Base-by-base conservation (phyloP, 2,113 vertebrate species). In the Numenius arquata region DNA sequence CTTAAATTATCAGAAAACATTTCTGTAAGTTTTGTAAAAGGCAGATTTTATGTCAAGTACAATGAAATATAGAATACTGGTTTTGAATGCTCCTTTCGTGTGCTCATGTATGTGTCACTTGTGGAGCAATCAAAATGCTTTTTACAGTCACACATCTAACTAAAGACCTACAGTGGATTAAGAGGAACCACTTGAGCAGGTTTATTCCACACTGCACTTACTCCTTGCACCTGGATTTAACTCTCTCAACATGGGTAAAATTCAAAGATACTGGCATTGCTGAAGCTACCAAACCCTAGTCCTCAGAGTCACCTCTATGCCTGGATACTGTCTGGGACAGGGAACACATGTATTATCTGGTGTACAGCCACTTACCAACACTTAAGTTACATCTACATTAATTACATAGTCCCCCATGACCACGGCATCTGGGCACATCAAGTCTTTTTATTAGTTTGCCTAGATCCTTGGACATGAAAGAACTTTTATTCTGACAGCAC, bases 321-420 rank as follows among this genome's bases (percentile, higher is more conserved):
- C n/a, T 17, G 21, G 30, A 40, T 32, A 32, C 32, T 29, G 26
- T 5, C 34, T 34, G 30, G 55, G 30, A 47, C 11, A 36, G 19
- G 15, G n/a, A 52, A 41, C 9, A 30, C 4, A 0, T 0, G 2
- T 13, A 17, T 20, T 34, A 8, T 6, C 18, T 34, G 25, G 4
- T 9, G 15, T 8, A 18, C 4, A 29, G 58, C 5, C 72, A 36
- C 66, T 62, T 43, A 18, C 30, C 29, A 50, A 26, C 12, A 40
- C 43, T 8, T 8, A 21, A 55, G 11, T 47, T 66, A 40, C 15
- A 55, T 4, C n/a, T 55, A 15, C 17, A 4, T 15, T 8, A 18
- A 38, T 16, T 36, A 45, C 2, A 1, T 1, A 38, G 47, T 15
- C 8, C 41, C 53, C 23, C 15, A 9, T 12, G 22, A 27, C 32